phyloP scores from a whole-genome alignment of 2,797 vertebrate genomes.

The Strix occidentalis region DNA sequence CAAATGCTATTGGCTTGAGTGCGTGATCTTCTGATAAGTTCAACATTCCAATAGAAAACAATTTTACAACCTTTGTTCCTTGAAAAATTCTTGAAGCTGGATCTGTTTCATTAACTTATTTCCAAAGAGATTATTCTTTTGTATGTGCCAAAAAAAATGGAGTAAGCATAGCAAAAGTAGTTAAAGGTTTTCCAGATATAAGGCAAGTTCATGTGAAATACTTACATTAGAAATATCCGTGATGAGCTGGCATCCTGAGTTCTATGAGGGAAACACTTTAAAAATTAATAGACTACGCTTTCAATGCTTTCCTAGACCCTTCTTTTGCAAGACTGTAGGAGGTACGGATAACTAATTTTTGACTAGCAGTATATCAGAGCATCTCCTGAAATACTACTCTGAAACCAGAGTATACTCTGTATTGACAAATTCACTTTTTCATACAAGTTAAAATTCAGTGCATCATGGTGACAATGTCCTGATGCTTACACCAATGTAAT shows the following conservation, averaged over 20 bases:
- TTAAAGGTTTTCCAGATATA: constrained; percentile 7
- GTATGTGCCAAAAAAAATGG: not conserved
- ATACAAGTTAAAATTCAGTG: not conserved
- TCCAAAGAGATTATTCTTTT: constrained; percentile 53
- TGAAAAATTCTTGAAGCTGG: constrained; percentile 40
- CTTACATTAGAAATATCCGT: not conserved
- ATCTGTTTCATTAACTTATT: constrained; percentile 45
- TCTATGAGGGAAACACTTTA: not conserved
- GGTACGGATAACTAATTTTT: not conserved
- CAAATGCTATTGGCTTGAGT: constrained; percentile 29
- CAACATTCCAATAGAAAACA: constrained; percentile 39
- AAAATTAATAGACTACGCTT: not conserved
- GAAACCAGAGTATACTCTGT: not conserved
- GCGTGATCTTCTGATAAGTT: constrained; percentile 38
- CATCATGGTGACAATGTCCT: not conserved
- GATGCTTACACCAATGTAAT: not conserved
- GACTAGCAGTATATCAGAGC: not conserved
- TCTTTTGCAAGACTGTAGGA: not conserved
- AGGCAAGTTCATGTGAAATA: constrained; percentile 8
- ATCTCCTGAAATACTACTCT: not conserved
- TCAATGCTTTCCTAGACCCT: not conserved
- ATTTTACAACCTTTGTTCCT: constrained; percentile 34
- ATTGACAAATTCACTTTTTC: not conserved
- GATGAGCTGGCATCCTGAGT: not conserved
- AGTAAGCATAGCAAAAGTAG: not conserved